Base-by-base conservation (phyloP, 2,797 vertebrate species). In the Brachyalestes nurse region DNA sequence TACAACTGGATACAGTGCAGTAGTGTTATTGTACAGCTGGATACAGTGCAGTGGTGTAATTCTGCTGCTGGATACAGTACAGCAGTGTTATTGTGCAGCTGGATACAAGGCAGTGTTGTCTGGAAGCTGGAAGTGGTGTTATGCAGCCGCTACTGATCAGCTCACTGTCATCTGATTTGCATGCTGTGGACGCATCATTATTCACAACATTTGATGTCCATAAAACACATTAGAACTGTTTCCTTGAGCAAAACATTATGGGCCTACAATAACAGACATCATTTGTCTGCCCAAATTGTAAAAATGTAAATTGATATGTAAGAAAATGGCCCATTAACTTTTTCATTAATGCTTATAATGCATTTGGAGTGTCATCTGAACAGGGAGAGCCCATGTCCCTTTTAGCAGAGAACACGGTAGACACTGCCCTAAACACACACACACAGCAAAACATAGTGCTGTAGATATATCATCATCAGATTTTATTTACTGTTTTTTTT, bases 281-380 rank as follows among this genome's bases (percentile, higher is more conserved):
- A 97, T 98, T 97, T 98, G 96, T 96, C 95, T 96, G 96, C 95
- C 95, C 95, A 96, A 96, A 97, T 95, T 96, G 95, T 96, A 95
- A 95, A 45, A 96, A 96, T 97, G 96, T 97, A 98, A 99, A 99
- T 99, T 98, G 97, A 99, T 98, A 98, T 96, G 96, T 97, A 97
- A 97, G 96, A 99, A 97, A 97, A 99, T 97, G 97, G 96, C 93
- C 97, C 97, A 99, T 99, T 99, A 99, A 97, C 97, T 99, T 99
- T 98, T 98, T 99, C 97, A 99, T 99, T 99, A 99, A 99, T 99
- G 97, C 96, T 96, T 96, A 96, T 97, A 97, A 97, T 96, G 95
- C 95, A 96, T 97, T 97, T 94, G 93, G 94, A 95, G 94, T 94
- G 94, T 95, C 94, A 94, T 95, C 94, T 92, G 76, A 81, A 94